Conservation (phyloP, 1,140 invertebrate genomes). For the Lasaia peninsularis region DNA sequence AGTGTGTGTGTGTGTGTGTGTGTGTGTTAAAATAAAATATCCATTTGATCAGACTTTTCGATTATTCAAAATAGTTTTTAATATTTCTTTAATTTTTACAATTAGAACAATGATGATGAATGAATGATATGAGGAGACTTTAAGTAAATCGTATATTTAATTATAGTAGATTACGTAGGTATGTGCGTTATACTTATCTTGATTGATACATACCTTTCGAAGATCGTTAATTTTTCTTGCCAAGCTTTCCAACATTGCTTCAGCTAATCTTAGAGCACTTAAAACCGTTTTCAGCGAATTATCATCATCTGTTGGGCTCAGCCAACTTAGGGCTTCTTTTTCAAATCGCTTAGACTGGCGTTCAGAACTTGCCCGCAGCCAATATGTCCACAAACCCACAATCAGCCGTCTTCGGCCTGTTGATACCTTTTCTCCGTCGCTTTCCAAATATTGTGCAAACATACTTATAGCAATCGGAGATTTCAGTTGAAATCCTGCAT, state of each 20-base stretch:
- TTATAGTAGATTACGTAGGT: too few relatives aligned
- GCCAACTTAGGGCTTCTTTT: constrained; percentile 54
- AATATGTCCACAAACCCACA: constrained; percentile 61
- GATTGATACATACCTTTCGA: constrained; percentile 45
- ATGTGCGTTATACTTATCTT: too few relatives aligned
- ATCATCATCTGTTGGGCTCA: constrained; percentile 34
- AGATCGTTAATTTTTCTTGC: constrained; percentile 64
- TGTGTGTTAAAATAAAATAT: too few relatives aligned
- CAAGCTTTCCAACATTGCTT: constrained; percentile 65
- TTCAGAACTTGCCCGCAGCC: constrained; percentile 49
- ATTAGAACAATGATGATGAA: too few relatives aligned
- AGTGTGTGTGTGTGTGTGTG: too few relatives aligned
- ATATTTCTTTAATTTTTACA: too few relatives aligned
- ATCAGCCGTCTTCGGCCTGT: constrained; percentile 46
- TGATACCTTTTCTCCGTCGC: constrained; percentile 34
- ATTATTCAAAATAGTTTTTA: too few relatives aligned
- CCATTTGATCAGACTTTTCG: too few relatives aligned
- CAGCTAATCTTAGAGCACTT: constrained; percentile 55
- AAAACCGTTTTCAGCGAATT: constrained; percentile 43
- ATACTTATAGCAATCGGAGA: constrained; percentile 51
- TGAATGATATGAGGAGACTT: too few relatives aligned
- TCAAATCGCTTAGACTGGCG: constrained; percentile 53
- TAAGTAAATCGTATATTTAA: too few relatives aligned
- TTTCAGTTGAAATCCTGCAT: constrained; percentile 67
- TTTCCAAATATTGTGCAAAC: constrained; percentile 47